phyloP scores from a whole-genome alignment of 2,113 vertebrate genomes.

The Osmerus eperlanus region DNA sequence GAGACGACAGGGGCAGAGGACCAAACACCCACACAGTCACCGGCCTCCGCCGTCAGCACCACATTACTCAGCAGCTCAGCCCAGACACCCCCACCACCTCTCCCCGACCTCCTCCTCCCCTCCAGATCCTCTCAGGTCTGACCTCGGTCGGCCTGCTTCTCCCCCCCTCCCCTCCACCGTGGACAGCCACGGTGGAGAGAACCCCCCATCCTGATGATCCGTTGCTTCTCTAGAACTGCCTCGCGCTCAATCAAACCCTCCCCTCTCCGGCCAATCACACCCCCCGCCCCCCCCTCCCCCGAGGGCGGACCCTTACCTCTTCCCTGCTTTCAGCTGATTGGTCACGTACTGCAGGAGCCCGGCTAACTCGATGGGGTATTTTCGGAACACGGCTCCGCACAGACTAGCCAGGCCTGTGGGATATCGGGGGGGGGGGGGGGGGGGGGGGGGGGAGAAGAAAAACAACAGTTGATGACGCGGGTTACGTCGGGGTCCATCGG shows the following conservation, averaged over 20 bases:
- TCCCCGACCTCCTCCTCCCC: background rate
- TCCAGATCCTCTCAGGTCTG: background rate
- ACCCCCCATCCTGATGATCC: too few relatives aligned
- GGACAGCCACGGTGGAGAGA: too few relatives aligned
- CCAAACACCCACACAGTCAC: background rate
- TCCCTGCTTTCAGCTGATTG: constrained; percentile 96
- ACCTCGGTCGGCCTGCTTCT: background rate
- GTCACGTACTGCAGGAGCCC: constrained; percentile 97
- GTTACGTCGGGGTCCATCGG: background rate
- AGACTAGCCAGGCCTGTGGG: constrained; percentile 89
- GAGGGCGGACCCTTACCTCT: constrained; percentile 76
- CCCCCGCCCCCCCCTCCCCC: background rate
- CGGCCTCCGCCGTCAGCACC: background rate
- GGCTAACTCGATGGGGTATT: constrained; percentile 97
- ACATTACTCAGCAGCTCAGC: constrained; percentile 2
- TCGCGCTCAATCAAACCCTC: too few relatives aligned
- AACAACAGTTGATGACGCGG: background rate
- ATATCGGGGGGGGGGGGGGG: too few relatives aligned
- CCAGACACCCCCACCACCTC: background rate
- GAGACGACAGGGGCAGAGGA: too few relatives aligned
- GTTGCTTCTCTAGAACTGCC: too few relatives aligned
- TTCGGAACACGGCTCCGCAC: constrained; percentile 95
- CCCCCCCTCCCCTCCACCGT: too few relatives aligned
- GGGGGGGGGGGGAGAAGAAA: background rate
- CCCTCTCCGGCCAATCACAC: background rate